These are phyloP conservation scores for Laticauda colubrina DNA, from an alignment of 2,113 vertebrate genomes.

Conservation along the genomic window DNA sequence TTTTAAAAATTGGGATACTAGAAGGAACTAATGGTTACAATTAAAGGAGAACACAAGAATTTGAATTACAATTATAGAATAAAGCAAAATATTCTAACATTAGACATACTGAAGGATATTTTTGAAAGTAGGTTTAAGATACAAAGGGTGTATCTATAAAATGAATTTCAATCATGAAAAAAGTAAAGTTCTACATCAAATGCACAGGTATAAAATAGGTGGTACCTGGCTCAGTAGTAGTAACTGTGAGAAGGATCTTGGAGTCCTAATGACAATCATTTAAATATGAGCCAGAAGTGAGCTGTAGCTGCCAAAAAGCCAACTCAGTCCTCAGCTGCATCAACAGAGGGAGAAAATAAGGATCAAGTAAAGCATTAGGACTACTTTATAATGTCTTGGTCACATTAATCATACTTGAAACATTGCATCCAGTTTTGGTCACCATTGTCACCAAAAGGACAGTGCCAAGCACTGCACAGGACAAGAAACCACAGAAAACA, in stretches of 20 bases:
- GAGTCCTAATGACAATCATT: not conserved
- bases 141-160: not conserved
- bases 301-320: not conserved
- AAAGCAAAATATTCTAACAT: not conserved
- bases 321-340: not conserved
- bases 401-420: not conserved
- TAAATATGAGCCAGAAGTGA: not conserved
- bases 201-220: not conserved
- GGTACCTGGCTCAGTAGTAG: not conserved
- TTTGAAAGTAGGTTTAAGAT: not conserved
- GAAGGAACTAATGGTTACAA: not conserved
- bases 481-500: no score
- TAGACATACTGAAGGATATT: not conserved
- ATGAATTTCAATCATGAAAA: not conserved
- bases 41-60: not conserved
- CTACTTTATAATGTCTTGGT: not conserved
- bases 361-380: not conserved
- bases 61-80: not conserved
- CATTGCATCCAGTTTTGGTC: not conserved
- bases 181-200: not conserved
- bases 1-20: not conserved
- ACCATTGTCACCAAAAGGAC: not conserved
- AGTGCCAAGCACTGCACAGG: no score
- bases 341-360: not conserved
- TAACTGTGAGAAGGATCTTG: not conserved